Evolutionary conservation across 2,797 vertebrate species (phyloP).

Genomic region (Phoebastria nigripes): DNA sequence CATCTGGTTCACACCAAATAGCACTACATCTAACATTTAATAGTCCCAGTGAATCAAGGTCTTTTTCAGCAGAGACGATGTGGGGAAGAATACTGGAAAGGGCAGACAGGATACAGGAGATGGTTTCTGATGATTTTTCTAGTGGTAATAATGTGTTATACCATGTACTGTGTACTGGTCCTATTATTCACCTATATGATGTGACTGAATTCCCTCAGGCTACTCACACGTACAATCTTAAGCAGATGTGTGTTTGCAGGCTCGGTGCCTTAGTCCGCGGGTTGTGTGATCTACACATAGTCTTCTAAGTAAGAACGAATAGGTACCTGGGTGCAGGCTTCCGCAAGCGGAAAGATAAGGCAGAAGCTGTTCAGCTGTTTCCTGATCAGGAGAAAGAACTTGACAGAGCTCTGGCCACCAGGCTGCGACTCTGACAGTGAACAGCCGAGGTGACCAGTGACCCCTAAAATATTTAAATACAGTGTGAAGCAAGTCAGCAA

Average conservation of each 20-base stretch:
- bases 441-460: background rate
- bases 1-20: rapidly evolving
- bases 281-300: background rate
- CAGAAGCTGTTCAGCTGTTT: background rate
- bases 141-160: background rate
- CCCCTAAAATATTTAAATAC: background rate
- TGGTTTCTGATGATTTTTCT: background rate
- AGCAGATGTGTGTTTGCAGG: background rate
- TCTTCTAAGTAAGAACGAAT: background rate
- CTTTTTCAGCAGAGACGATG: background rate
- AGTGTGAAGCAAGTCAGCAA: background rate
- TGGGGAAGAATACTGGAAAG: background rate
- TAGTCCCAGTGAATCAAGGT: background rate
- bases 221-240: background rate
- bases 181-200: background rate
- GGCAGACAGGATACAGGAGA: background rate
- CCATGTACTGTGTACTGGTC: background rate
- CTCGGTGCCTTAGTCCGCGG: rapidly evolving
- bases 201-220: background rate
- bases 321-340: background rate
- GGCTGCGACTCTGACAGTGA: background rate
- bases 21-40: background rate
- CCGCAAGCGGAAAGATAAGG: background rate
- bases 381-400: background rate
- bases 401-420: background rate